Base-by-base conservation (phyloP, 2,797 vertebrate genomes). In the Labroides dimidiatus region DNA sequence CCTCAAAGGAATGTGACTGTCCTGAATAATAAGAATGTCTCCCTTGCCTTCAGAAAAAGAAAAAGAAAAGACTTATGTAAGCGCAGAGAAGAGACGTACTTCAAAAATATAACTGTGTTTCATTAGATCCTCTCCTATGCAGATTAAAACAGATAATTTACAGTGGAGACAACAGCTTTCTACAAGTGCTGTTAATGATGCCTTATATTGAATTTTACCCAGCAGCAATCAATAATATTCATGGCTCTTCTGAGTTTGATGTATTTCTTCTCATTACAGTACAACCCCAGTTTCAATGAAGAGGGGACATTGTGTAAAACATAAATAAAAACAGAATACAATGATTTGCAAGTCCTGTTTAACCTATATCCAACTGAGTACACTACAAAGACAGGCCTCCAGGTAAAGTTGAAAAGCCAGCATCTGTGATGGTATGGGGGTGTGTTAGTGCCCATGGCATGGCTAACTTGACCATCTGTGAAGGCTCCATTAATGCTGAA, bases 1-100 rank as follows among this genome's bases (percentile, higher is more conserved):
- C 56, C 50, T 79, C 45, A 37, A 37, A 64, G 43, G 66, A 72
- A 21, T 24, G 4, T 7, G n/a, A 42, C 37, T 68, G 52, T 71
- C 48, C 68, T 1, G 15, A 19, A 27, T 58, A 69, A 70, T 39
- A 42, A 41, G 19, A 53, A 49, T 51, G 37, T 24, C 48, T 71
- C 15, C 20, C 6, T 39, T 39, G 8, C n/a, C 23, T 33, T 24
- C 71, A 71, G 50, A 33, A 33, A 50, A 20, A 49, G 17, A 53
- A 50, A 20, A 49, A n/a, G n/a, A 20, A 53, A 19, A 67, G 6
- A 9, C 19, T 57, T 2, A n/a, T 11, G 23, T 27, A 21, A 43
- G 36, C 45, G 16, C 5, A 47, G 49, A 51, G 55, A 67, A 47
- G 12, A 45, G 41, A 58, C 37, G 5, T 1, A 9, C 47, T 43